Evolutionary conservation across 2,888 invertebrate genomes (phyloP).

Genomic region (Clostera curtula): DNA sequence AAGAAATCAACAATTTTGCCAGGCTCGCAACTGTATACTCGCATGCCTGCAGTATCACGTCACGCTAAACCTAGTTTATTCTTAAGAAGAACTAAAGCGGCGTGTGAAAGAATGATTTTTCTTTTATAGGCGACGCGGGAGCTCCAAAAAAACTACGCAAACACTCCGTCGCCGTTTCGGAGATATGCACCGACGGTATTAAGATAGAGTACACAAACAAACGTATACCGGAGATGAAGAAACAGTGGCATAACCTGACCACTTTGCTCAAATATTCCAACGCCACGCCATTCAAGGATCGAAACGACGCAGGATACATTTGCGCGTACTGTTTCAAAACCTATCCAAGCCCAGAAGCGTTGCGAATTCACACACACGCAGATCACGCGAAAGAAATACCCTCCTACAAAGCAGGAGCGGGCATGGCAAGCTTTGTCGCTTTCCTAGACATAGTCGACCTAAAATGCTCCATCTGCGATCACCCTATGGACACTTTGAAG

Average conservation of each 20-base stretch:
- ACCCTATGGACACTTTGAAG: conserved; percentile 38
- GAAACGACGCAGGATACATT: conserved; percentile 60
- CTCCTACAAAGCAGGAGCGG: conserved; percentile 53
- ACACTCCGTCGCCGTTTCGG: conserved; percentile 42
- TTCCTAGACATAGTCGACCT: conserved; percentile 59
- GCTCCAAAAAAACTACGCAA: conserved; percentile 50
- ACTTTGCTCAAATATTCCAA: conserved; percentile 57
- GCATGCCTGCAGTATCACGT: too few species aligned
- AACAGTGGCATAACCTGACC: conserved; percentile 62
- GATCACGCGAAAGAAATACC: conserved; percentile 55
- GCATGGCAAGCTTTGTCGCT: conserved; percentile 57
- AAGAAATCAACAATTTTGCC: too few species aligned
- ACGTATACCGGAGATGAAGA: conserved; percentile 52
- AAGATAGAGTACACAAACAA: conserved; percentile 40
- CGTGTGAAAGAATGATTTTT: conserved; percentile 62
- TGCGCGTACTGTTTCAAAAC: conserved; percentile 64
- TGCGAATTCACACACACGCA: conserved; percentile 46
- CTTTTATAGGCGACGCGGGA: conserved; percentile 67
- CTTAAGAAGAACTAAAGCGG: conserved; percentile 31
- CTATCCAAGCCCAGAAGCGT: conserved; percentile 43
- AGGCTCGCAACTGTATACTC: too few species aligned
- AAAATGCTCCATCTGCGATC: conserved; percentile 53
- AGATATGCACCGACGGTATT: conserved; percentile 36
- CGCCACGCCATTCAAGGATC: conserved; percentile 59
- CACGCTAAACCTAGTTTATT: conserved; percentile 3